phyloP scores from a whole-genome alignment of 2,113 vertebrate species.

The Balaeniceps rex region DNA sequence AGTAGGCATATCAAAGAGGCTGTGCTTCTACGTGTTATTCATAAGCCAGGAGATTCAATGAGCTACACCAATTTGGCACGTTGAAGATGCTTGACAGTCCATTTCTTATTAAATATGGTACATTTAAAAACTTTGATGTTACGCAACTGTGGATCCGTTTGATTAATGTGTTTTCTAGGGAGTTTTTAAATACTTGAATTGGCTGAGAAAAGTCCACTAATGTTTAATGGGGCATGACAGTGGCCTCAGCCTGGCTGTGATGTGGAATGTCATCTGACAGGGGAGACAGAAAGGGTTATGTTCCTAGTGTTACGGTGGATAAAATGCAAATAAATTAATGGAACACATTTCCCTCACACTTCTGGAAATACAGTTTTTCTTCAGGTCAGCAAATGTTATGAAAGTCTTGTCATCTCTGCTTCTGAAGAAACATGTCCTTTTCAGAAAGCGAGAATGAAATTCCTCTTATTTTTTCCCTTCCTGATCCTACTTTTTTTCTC shows the following conservation, averaged over 20 bases:
- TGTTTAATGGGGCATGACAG: slow-evolving; percentile 13
- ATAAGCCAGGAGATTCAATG: neutral
- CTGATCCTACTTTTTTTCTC: neutral
- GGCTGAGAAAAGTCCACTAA: slow-evolving; percentile 27
- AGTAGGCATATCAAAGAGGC: neutral
- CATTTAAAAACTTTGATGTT: slow-evolving; percentile 36
- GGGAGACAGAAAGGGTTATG: slow-evolving; percentile 2
- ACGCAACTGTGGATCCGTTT: neutral
- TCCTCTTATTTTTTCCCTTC: neutral
- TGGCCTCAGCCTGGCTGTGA: neutral
- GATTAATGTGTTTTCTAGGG: slow-evolving; percentile 56
- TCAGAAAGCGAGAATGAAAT: neutral
- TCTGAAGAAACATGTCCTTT: neutral
- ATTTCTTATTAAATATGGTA: slow-evolving; percentile 36
- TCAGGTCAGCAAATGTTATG: slow-evolving; percentile 7
- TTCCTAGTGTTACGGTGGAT: slow-evolving; percentile 2
- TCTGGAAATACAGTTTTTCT: neutral
- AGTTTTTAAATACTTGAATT: slow-evolving; percentile 34
- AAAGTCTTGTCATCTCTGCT: neutral
- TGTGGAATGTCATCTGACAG: neutral
- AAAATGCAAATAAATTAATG: slow-evolving; percentile 37
- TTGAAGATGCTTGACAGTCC: neutral
- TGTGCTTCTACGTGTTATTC: neutral
- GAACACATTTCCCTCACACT: slow-evolving; percentile 14
- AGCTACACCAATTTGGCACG: neutral